Base-by-base conservation (phyloP, 2,888 invertebrate species). In the Blastobasis adustella region DNA sequence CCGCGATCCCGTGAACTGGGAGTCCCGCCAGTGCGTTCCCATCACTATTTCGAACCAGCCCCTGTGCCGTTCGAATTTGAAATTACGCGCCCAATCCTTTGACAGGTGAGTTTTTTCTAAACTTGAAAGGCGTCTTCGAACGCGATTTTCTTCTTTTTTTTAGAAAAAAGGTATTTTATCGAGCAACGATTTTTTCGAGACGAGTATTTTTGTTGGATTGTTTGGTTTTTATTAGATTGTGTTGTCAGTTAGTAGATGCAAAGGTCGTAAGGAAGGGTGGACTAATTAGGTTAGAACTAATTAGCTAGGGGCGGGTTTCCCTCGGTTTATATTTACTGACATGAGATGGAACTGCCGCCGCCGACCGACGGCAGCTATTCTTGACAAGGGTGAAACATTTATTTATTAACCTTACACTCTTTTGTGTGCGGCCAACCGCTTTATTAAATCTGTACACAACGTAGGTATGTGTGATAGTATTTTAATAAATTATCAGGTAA, bases 251-350 rank as follows among this genome's bases (percentile, higher is more conserved):
- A 45, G 40, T 47, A 5, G 10, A 37, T 23, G 23, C 37, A 46
- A 50, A 46, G 42, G 50, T 50, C 37, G 50, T 41, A n/a, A 66
- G 50, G 69, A 66, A 69, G 67, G 71, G 63, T 60, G 54, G 55
- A 64, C 67, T 80, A 82, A 82, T 81, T 81, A 79, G 82, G 80
- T 81, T 82, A 82, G 80, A 80, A 82, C 65, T 80, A 82, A 82
- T 81, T 79, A 78, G 70, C 60, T 58, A 48, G 46, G 66, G 68
- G 66, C 63, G 68, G 76, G 68, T 71, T 69, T 71, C 70, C 60
- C 67, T 60, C 51, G 63, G 66, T 69, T 71, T 68, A 67, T 74
- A 70, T 73, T 70, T 73, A 71, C 70, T 53, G 58, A 54, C 55
- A 52, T 59, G 50, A 23, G 49, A 42, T 37, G 50, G 38, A 23